These are phyloP conservation scores for Macrotus californicus DNA, from an alignment of 2,113 vertebrate genomes.

Conservation along the genomic window DNA sequence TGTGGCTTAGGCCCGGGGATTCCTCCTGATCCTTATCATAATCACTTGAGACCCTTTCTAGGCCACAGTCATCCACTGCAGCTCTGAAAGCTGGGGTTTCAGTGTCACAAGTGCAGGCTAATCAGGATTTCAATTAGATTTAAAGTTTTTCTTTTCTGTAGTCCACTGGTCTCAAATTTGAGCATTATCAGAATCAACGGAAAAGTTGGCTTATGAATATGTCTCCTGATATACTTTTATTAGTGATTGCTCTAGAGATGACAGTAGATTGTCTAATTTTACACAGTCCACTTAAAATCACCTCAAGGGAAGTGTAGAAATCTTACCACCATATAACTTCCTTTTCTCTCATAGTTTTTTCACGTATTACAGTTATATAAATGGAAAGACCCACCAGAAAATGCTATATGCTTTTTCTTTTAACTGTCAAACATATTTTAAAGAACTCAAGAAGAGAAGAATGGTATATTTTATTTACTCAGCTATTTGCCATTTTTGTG, in stretches of 20 bases:
- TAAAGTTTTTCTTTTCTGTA: not conserved
- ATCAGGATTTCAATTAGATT: not conserved
- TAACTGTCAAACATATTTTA: not conserved
- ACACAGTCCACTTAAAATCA: not conserved
- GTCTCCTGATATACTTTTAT: not conserved
- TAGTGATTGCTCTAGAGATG: not conserved
- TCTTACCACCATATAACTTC: not conserved
- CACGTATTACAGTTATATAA: not conserved
- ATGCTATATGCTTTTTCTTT: not conserved
- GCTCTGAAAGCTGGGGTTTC: not conserved
- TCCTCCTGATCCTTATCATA: not conserved
- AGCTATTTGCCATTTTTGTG: constrained; percentile 9
- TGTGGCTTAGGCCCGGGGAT: not conserved
- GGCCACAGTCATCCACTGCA: not conserved
- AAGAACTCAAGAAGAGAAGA: not conserved
- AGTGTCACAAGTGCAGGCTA: not conserved
- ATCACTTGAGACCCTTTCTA: not conserved
- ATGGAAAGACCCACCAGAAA: not conserved
- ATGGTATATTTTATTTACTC: not conserved
- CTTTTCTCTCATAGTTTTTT: not conserved
- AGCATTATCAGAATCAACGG: not conserved
- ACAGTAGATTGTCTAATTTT: not conserved
- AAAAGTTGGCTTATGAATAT: not conserved
- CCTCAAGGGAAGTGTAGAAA: not conserved
- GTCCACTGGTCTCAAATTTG: not conserved